Evolutionary conservation across 2,797 vertebrate genomes (phyloP).

Genomic region (Otus scops): DNA sequence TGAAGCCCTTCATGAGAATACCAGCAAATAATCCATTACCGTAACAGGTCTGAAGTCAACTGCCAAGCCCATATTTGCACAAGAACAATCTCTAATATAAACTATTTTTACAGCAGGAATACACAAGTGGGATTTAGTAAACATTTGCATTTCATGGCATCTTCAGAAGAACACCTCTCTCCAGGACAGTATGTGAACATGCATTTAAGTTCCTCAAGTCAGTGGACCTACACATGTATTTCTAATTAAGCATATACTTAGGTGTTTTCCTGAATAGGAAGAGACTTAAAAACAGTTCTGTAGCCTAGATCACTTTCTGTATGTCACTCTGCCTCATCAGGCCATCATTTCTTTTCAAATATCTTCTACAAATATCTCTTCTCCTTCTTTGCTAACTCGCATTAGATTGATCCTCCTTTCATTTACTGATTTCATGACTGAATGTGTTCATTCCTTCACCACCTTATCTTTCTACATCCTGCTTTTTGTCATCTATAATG

Average conservation of each 20-base stretch:
- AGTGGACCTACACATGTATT: neutral
- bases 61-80: neutral
- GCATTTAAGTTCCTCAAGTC: neutral
- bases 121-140: neutral
- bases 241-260: neutral
- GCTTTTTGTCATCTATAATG: neutral
- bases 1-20: neutral
- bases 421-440: constrained; percentile 4
- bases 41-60: neutral
- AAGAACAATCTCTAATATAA: constrained; percentile 32
- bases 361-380: neutral
- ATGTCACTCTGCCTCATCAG: neutral
- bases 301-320: neutral
- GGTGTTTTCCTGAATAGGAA: neutral
- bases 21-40: neutral
- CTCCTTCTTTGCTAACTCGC: neutral
- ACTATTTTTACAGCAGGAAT: constrained; percentile 31
- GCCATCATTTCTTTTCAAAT: neutral
- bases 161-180: neutral
- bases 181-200: neutral
- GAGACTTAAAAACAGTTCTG: neutral
- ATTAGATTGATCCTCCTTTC: neutral
- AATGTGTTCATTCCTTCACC: neutral
- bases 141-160: neutral
- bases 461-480: neutral